Evolutionary conservation across 2,888 invertebrate genomes (phyloP), one percentile per base, ranked within the genome.

Genomic region (Octonoba sinensis): DNA sequence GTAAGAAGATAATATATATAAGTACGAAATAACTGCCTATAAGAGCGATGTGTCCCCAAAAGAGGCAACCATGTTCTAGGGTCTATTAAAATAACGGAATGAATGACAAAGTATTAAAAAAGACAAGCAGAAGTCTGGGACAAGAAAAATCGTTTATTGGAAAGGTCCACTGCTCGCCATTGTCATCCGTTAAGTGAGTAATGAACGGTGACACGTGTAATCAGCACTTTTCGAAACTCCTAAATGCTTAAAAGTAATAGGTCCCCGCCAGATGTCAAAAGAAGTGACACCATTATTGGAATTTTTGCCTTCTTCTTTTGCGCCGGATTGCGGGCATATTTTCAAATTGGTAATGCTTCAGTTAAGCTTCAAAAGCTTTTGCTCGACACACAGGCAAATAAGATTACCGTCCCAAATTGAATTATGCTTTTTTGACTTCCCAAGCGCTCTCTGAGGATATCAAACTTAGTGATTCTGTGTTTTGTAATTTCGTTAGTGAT

Each of bases 221-320:
- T 77, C 76, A 77, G 76, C 69, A 54, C 76, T 70, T 70, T 56
- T 64, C 69, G 56, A 62, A 70, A 64, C 54, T 62, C 56, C 69
- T 44, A 77, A 77, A 70, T 70, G 76, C 76, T 77, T 77, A 77
- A 77, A 77, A 77, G 76, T 77, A 77, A 77, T 77, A 70, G 76
- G 69, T 56, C 60, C 49, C 69, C 47, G 49, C 36, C 69, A 64
- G 54, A 62, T 77, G 76, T 64, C 76, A 77, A 44, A 44, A 36
- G 69, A 54, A 76, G 66, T 74, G 69, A 70, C 76, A 60, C 56
- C 67, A 49, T 59, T 77, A 77, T 77, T 69, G 76, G 64, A 36
- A 77, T 62, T 56, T 74, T 74, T 74, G 44, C 49, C 24, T 16
- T 47, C 47, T 73, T 56, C 66, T 66, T 44, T 65, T 47, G 49